Conservation (phyloP, 92 coral and sea anemone species). For the Parazoanthus atlanticus region DNA sequence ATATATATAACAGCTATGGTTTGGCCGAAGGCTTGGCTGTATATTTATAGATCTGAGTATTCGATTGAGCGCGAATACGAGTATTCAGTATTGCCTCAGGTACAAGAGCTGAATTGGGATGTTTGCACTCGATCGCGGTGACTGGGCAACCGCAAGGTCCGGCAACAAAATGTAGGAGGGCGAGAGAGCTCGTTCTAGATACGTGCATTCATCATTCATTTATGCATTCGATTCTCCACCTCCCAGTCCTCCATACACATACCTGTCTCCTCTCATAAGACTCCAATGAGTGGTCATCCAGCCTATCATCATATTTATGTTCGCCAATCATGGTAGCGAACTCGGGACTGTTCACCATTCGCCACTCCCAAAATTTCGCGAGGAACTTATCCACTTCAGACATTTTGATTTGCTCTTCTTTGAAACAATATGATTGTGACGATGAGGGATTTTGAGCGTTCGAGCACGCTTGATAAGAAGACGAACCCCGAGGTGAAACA, state of each 20-base stretch:
- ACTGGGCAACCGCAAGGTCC: too few species aligned
- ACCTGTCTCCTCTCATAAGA: slow-evolving; percentile 82
- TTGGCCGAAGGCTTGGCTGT: too few species aligned
- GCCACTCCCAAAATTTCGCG: slow-evolving; percentile 93
- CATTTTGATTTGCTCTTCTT: slow-evolving; percentile 36
- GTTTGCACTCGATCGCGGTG: too few species aligned
- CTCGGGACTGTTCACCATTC: slow-evolving; percentile 83
- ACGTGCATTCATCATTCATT: neutral
- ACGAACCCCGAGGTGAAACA: neutral
- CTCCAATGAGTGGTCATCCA: slow-evolving; percentile 74
- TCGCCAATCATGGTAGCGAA: slow-evolving; percentile 91
- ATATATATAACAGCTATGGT: too few species aligned
- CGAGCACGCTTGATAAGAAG: neutral
- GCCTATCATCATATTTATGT: slow-evolving; percentile 66
- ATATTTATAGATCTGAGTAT: too few species aligned
- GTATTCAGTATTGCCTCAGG: too few species aligned
- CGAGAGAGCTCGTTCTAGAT: too few species aligned
- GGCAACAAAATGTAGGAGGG: too few species aligned
- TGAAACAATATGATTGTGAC: neutral
- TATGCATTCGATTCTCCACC: too few species aligned
- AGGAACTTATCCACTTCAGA: slow-evolving; percentile 79
- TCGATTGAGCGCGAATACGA: too few species aligned
- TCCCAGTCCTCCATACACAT: neutral
- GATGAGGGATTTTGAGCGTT: neutral
- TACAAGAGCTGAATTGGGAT: too few species aligned